Conservation (phyloP, 2,888 invertebrate species). For the Gastrophysa polygoni region DNA sequence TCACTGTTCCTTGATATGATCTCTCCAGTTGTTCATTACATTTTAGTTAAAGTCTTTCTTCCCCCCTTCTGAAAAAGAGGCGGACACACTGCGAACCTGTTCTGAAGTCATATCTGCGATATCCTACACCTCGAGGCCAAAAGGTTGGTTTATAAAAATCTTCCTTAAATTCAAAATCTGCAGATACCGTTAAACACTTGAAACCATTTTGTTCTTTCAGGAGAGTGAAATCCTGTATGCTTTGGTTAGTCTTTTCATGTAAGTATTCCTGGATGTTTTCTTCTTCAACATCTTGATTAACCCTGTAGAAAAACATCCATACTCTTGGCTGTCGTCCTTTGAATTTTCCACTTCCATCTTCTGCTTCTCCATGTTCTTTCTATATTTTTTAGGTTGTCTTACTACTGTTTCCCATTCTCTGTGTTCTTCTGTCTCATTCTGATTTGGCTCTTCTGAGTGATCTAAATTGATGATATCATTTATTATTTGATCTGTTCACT, state of each 20-base stretch:
- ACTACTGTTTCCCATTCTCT: neutral
- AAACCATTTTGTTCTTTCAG: conserved; percentile 2
- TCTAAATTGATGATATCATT: conserved; percentile 9
- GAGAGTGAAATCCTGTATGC: neutral
- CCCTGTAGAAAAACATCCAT: conserved; percentile 10
- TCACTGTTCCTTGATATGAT: neutral
- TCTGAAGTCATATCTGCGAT: conserved; percentile 14
- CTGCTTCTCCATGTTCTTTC: conserved; percentile 4
- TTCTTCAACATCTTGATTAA: neutral
- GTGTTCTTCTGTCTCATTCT: conserved; percentile 8
- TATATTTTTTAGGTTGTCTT: neutral
- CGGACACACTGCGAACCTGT: conserved; percentile 6
- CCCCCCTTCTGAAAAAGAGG: conserved; percentile 1
- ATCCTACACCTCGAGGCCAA: conserved; percentile 10
- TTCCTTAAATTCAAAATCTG: neutral
- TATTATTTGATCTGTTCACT: conserved; percentile 8
- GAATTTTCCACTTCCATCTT: conserved; percentile 11
- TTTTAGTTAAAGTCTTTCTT: conserved; percentile 6
- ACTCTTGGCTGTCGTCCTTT: conserved; percentile 7
- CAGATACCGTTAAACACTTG: conserved; percentile 6
- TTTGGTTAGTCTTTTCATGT: conserved; percentile 9
- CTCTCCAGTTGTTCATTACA: neutral
- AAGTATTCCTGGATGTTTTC: conserved; percentile 6
- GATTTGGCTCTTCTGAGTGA: neutral
- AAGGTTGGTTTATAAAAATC: conserved; percentile 3